Base-by-base conservation (phyloP, 2,113 vertebrate species). In the Pangasianodon gigas region DNA sequence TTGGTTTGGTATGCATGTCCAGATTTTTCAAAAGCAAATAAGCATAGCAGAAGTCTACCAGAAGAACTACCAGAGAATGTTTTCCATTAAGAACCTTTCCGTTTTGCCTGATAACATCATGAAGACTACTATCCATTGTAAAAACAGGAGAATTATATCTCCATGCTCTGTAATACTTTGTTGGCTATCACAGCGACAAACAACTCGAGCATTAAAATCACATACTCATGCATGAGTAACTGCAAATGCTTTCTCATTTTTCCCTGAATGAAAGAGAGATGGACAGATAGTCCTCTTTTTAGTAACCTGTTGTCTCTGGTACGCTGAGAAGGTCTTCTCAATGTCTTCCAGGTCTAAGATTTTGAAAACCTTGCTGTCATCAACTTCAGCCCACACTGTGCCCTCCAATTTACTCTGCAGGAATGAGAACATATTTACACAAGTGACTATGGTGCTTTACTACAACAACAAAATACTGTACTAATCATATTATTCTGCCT, bases 281-380 rank as follows among this genome's bases (percentile, higher is more conserved):
- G 44, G 26, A 54, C 6, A 60, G n/a, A 80, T 52, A 79, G 11
- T 29, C 41, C 81, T 11, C 56, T 26, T 62, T 86, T 56, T 58
- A 85, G 65, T 77, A 41, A 99, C 98, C 98, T 99, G 98, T 94
- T 99, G 98, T 94, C 98, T 97, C 96, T 99, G 98, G 95, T 99
- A 99, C 90, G 98, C 98, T 0, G 98, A 99, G 95, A 99, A 99
- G 0, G 98, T 99, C 93, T 97, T 98, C 91, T 99, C 98, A 77
- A 99, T 96, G 93, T 99, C 98, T 92, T 97, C 96, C 0, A 99
- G 97, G 91, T 99, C 98, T 90, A 99, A 95, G 93, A 98, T 92
- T 95, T 98, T 98, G 91, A 97, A 99, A 88, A 99, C 98, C 92
- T 95, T 98, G 52, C 94, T 41, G 51, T 99, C 98, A 87, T 99